Conservation (phyloP, 2,797 vertebrate genomes). For the Falco columbarius region DNA sequence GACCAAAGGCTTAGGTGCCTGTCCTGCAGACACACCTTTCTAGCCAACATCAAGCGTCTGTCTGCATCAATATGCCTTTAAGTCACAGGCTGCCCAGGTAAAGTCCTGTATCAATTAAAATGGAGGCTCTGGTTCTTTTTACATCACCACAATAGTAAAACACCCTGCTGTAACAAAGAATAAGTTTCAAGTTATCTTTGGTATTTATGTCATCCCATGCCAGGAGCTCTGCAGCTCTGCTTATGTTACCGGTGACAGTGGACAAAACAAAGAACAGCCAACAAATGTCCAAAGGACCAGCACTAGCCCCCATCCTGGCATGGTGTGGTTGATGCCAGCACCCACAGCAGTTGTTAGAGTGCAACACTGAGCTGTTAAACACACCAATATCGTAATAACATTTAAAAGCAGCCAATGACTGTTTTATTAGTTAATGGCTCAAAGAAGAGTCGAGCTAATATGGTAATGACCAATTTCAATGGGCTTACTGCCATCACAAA, state of each 20-base stretch:
- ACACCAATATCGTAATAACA: constrained; percentile 13
- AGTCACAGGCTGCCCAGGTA: not conserved
- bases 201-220: not conserved
- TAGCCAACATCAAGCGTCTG: not conserved
- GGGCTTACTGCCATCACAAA: constrained; percentile 50
- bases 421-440: constrained; percentile 72
- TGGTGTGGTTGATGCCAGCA: not conserved
- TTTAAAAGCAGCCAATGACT: constrained; percentile 70
- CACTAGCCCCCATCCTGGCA: not conserved
- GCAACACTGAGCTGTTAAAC: not conserved
- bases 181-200: not conserved
- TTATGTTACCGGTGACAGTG: not conserved
- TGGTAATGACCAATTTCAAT: constrained; percentile 64
- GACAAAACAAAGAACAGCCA: not conserved
- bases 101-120: not conserved
- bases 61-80: not conserved
- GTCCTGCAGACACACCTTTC: not conserved
- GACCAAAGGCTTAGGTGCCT: not conserved
- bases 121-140: not conserved
- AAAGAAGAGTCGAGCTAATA: constrained; percentile 57
- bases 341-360: not conserved
- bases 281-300: not conserved
- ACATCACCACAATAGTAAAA: not conserved
- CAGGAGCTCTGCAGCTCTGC: not conserved
- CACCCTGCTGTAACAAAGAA: not conserved